These are phyloP conservation scores for Diadumene lineata DNA, from an alignment of 92 coral and sea anemone species.

Conservation along the genomic window DNA sequence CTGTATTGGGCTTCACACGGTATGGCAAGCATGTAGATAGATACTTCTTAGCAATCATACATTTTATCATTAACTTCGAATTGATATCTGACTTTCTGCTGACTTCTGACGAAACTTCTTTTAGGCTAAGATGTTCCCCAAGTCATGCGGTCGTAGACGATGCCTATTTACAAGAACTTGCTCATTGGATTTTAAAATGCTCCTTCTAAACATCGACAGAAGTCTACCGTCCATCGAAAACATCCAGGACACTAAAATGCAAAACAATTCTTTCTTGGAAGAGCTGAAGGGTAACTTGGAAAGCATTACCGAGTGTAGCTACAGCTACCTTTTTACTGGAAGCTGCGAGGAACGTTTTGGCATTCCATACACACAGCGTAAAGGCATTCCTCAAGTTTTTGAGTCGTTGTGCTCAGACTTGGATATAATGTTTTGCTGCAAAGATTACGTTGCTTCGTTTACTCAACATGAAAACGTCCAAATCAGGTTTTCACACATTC, in stretches of 20 bases:
- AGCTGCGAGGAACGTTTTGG: constrained; percentile 9
- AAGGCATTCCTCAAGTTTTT: not conserved
- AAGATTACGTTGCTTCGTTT: constrained; percentile 22
- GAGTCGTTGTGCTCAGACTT: constrained; percentile 30
- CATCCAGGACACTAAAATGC: not conserved
- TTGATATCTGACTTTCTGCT: too few species aligned
- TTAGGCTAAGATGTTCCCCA: constrained; percentile 12
- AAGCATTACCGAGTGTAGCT: not conserved
- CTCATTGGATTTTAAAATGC: constrained; percentile 19
- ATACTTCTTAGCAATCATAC: too few species aligned
- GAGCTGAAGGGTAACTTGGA: constrained; percentile 21
- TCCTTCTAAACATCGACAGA: constrained; percentile 27
- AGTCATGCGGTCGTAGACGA: constrained; percentile 42
- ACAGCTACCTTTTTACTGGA: not conserved
- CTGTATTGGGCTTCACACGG: too few species aligned
- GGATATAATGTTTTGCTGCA: constrained; percentile 42
- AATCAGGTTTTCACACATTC: not conserved
- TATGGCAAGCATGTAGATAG: too few species aligned
- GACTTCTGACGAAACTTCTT: too few species aligned
- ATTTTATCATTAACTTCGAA: too few species aligned
- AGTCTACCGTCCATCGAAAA: constrained; percentile 9
- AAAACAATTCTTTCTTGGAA: constrained; percentile 6
- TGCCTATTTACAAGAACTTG: constrained; percentile 29
- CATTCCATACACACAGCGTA: not conserved
- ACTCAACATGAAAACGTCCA: constrained; percentile 15